These are phyloP conservation scores for Seriola quinqueradiata DNA, from an alignment of 2,113 vertebrate species.

Conservation along the genomic window DNA sequence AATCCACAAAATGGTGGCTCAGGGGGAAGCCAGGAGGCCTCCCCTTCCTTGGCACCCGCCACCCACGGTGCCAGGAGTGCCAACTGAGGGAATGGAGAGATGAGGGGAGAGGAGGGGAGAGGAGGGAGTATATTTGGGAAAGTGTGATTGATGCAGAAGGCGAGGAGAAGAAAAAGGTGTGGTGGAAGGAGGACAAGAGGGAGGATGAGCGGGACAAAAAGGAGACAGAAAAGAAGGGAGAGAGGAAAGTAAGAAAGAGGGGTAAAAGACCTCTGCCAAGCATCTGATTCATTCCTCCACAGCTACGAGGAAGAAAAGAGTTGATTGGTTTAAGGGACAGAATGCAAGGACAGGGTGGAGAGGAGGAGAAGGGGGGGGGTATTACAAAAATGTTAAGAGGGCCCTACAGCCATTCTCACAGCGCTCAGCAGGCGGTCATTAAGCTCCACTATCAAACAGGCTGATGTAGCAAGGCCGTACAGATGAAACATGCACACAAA, in stretches of 20 bases:
- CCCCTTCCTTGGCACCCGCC: slow-evolving; percentile 61
- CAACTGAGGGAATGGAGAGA: slow-evolving; percentile 64
- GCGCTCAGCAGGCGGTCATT: slow-evolving; percentile 80
- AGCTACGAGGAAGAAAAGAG: slow-evolving; percentile 64
- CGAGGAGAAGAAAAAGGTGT: slow-evolving; percentile 28
- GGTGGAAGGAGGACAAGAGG: slow-evolving; percentile 32
- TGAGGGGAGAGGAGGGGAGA: slow-evolving; percentile 14
- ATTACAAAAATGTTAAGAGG: slow-evolving; percentile 83
- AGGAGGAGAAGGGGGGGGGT: slow-evolving; percentile 47
- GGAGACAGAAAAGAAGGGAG: background rate
- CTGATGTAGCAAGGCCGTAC: slow-evolving; percentile 62
- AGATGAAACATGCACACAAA: slow-evolving; percentile 37
- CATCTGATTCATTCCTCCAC: slow-evolving; percentile 71
- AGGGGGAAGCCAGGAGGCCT: slow-evolving; percentile 58
- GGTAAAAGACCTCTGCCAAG: slow-evolving; percentile 51
- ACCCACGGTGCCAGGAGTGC: slow-evolving; percentile 69
- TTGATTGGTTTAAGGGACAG: slow-evolving; percentile 70
- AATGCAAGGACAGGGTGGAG: slow-evolving; percentile 53
- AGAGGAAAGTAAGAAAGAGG: slow-evolving; percentile 6
- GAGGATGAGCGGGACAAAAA: slow-evolving; percentile 41
- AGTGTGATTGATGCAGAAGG: slow-evolving; percentile 21
- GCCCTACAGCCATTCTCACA: slow-evolving; percentile 79
- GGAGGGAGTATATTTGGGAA: slow-evolving; percentile 11
- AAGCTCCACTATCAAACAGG: slow-evolving; percentile 73
- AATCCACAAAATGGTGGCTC: slow-evolving; percentile 62